Conservation (phyloP, 2,113 vertebrate genomes). For the Nycticryphes semicollaris region DNA sequence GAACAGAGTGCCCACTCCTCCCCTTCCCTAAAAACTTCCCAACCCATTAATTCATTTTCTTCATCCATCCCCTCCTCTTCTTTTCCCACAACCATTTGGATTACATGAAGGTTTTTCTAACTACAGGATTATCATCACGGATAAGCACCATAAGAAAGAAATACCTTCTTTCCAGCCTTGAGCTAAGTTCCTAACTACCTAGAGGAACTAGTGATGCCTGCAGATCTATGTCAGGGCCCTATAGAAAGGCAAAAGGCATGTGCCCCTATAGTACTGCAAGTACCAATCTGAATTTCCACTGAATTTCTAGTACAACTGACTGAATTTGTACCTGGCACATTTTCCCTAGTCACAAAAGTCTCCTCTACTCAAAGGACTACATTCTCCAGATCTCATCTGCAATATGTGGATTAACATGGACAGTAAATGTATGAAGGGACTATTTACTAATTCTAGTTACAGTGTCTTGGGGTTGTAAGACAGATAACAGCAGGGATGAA, state of each 20-base stretch:
- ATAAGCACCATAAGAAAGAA: not conserved
- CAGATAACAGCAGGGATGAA: not conserved
- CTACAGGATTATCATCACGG: accelerated
- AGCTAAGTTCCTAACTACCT: not conserved
- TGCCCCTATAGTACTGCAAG: not conserved
- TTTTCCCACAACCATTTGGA: not conserved
- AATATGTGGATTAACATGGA: not conserved
- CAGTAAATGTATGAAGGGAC: not conserved
- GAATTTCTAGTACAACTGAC: not conserved
- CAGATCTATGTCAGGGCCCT: not conserved
- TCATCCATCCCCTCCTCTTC: accelerated
- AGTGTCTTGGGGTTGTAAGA: not conserved
- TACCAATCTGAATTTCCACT: not conserved
- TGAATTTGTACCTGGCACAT: not conserved
- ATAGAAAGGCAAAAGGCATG: not conserved
- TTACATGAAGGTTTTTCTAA: not conserved
- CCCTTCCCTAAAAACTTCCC: not conserved
- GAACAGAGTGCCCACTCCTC: not conserved
- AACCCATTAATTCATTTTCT: not conserved
- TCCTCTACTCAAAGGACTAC: not conserved
- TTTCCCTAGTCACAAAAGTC: not conserved
- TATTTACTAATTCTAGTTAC: not conserved
- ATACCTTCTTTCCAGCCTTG: not conserved
- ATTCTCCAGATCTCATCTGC: not conserved
- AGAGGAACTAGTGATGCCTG: not conserved